Base-by-base conservation (phyloP, 2,797 vertebrate genomes). In the Megalops cyprinoides region DNA sequence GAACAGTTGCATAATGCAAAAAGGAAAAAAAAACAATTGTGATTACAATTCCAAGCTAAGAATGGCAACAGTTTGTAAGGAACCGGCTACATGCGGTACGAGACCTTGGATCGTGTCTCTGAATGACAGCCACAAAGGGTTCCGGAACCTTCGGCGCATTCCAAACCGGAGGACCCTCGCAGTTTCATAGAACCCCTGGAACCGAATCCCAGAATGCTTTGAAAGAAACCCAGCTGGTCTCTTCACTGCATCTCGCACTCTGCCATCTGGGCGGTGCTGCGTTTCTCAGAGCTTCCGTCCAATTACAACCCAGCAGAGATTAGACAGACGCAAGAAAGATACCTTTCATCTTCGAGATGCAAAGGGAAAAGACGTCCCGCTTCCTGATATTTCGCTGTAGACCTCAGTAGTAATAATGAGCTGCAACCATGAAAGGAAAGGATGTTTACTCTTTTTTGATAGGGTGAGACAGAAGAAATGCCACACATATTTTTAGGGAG, bases 91-190 rank as follows among this genome's bases (percentile, higher is more conserved):
- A n/a, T n/a, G n/a, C n/a, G n/a, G n/a, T n/a, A n/a, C n/a, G n/a
- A n/a, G n/a, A n/a, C n/a, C n/a, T n/a, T n/a, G n/a, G n/a, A n/a
- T n/a, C n/a, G n/a, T n/a, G n/a, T 69, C 37, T 20, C 37, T 87
- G 88, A 87, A 71, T 89, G 89, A 90, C 87, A 87, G 81, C 65
- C 84, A 82, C 85, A 88, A 90, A 84, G 85, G 83, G 84, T 86
- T 53, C 85, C 34, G 80, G 86, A 90, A 87, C 85, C 85, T 81
- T 49, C 83, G 77, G 78, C 82, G 82, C 76, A 81, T 81, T 87
- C 79, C 85, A 89, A 85, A 87, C 82, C 82, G 79, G 76, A 58
- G 49, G 53, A 71, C 82, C 77, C 82, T 80, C 82, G 78, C 25
- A 4, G 76, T 86, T 87, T 82, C 82, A 82, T 79, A 74, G 76